phyloP scores from a whole-genome alignment of 2,888 invertebrate genomes.

The Eupithecia centaureata region DNA sequence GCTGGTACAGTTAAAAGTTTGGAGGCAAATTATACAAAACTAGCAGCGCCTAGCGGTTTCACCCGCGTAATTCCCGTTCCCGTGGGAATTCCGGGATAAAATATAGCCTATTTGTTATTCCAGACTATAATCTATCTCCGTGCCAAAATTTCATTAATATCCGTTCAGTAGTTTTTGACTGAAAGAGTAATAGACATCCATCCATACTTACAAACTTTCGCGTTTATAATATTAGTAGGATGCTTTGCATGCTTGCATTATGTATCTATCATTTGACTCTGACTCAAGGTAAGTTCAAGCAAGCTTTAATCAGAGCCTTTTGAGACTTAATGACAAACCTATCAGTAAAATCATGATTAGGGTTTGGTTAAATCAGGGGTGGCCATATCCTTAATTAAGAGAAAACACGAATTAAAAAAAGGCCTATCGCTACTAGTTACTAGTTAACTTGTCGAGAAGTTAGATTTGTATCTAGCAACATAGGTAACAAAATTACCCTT shows the following conservation, averaged over 20 bases:
- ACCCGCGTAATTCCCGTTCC: too few relatives aligned
- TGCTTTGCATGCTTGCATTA: too few relatives aligned
- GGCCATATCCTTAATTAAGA: background rate
- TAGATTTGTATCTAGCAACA: background rate
- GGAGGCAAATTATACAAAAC: background rate
- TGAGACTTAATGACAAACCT: background rate
- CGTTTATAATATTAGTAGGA: too few relatives aligned
- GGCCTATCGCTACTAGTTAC: background rate
- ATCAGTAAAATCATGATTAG: background rate
- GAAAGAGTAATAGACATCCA: too few relatives aligned
- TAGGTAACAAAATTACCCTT: background rate
- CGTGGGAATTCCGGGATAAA: too few relatives aligned
- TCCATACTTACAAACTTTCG: too few relatives aligned
- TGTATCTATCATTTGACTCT: background rate
- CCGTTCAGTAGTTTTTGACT: too few relatives aligned
- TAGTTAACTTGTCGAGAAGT: background rate
- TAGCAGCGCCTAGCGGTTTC: too few relatives aligned
- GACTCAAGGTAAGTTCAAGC: background rate
- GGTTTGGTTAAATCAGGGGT: background rate
- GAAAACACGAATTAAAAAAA: background rate
- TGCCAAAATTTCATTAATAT: too few relatives aligned
- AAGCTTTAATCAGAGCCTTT: background rate
- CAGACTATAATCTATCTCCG: too few relatives aligned
- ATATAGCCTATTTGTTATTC: too few relatives aligned
- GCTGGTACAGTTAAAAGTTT: constrained; percentile 6